Evolutionary conservation across 2,113 vertebrate species (phyloP), one percentile per base, ranked within the genome.

Genomic region (Eonycteris spelaea): DNA sequence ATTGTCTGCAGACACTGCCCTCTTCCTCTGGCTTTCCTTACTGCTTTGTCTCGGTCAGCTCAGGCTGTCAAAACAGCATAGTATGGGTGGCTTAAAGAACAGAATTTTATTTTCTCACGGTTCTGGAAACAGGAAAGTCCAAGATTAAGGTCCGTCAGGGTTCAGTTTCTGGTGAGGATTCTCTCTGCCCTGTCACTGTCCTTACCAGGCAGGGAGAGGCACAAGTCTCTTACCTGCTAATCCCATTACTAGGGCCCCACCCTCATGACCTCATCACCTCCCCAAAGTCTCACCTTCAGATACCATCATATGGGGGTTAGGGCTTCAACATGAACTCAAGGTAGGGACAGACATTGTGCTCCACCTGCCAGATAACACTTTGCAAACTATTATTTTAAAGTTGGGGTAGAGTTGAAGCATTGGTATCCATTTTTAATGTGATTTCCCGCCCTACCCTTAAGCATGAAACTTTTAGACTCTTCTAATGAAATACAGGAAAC

Each of bases 241-340:
- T 14, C 40, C 14, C 65, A 80, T 6, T 9, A 0, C 5, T 6
- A 55, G 33, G 48, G 1, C 12, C 7, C 7, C 15, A 7, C 24
- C 33, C 9, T 48, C 38, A 13, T 10, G 33, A 33, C 33, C 65
- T 38, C 12, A 40, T 33, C 7, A 40, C 61, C 15, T 82, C 71
- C 91, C 51, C 19, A 45, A 30, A 35, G 30, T 33, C 71, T 67
- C 48, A 30, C 71, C 51, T 93, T 35, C 65, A 48, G 19, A 53
- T 33, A 19, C 26, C 40, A 26, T 51, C 65, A 28, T 14, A 0
- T 55, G 61, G 26, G 22, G 16, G 12, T 22, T 40, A 43, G 74
- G 73, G 45, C 45, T 79, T 45, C 38, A 24, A 38, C 8, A 21
- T 6, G 48, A 57, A 30, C 38, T 30, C 45, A 22, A 48, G 38